Evolutionary conservation across 2,888 invertebrate species (phyloP).

Genomic region (Lepidonotus clava): DNA sequence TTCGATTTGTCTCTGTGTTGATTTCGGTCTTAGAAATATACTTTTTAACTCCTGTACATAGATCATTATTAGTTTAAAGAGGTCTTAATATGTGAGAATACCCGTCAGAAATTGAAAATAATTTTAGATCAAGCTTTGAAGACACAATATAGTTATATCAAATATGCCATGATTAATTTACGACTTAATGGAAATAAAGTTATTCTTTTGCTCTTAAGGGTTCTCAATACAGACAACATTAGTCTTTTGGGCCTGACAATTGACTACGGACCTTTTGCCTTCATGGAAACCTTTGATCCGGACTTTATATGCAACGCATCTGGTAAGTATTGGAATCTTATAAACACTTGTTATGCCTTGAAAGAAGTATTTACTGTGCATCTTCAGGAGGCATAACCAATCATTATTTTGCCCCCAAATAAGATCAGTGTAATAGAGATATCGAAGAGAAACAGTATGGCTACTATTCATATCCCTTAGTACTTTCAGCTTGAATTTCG

Average conservation of each 20-base stretch:
- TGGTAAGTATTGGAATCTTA: slow-evolving; percentile 29
- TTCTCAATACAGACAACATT: slow-evolving; percentile 54
- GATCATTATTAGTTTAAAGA: no score
- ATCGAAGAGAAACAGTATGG: background rate
- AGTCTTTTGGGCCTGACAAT: slow-evolving; percentile 52
- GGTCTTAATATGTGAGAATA: no score
- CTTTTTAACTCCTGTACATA: no score
- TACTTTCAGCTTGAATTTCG: no score
- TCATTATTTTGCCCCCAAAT: background rate
- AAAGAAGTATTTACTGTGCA: background rate
- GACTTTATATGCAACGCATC: slow-evolving; percentile 55
- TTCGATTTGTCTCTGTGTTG: no score
- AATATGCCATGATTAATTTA: no score
- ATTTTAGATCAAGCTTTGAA: no score
- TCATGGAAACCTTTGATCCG: slow-evolving; percentile 52
- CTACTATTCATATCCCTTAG: background rate
- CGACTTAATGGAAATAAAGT: no score
- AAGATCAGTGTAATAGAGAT: background rate
- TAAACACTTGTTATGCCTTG: background rate
- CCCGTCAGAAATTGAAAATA: no score
- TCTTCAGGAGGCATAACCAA: background rate
- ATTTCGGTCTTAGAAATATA: no score
- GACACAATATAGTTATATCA: no score
- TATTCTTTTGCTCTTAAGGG: slow-evolving; percentile 35
- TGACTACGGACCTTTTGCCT: slow-evolving; percentile 58